phyloP scores from a whole-genome alignment of 2,797 vertebrate species.

The Eulemur albifrons region DNA sequence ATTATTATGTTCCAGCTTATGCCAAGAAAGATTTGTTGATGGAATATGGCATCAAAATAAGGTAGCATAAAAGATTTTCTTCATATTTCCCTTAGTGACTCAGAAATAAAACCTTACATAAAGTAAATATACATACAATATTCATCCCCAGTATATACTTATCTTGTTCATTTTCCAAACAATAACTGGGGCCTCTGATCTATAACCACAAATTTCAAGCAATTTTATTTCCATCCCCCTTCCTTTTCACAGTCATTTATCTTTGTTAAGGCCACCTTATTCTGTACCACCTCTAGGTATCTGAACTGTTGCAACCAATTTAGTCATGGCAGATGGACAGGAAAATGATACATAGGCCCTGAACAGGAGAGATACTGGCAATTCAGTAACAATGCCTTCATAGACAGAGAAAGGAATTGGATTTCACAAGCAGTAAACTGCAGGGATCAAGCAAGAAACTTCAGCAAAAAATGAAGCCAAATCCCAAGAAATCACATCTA shows the following conservation, averaged over 20 bases:
- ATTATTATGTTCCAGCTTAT: not conserved
- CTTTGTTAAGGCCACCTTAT: not conserved
- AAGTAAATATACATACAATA: not conserved
- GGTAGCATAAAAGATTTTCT: not conserved
- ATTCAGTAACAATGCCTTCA: not conserved
- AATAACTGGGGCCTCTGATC: not conserved
- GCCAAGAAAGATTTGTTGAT: not conserved
- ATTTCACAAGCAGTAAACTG: not conserved
- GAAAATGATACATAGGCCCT: not conserved
- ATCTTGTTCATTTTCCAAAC: not conserved
- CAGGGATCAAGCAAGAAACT: not conserved
- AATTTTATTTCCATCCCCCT: not conserved
- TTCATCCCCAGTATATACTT: not conserved
- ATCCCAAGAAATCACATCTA: not conserved
- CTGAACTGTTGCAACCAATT: not conserved
- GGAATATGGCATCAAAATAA: slow-evolving; percentile 1
- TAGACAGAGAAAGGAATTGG: not conserved
- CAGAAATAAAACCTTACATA: not conserved
- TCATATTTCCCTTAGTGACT: not conserved
- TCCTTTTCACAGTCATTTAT: not conserved
- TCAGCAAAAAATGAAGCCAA: not conserved
- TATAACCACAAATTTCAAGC: not conserved
- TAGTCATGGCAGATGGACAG: not conserved
- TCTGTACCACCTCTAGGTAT: not conserved
- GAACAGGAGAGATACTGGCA: not conserved